Percentiles rank a stretch among this genome's conserved stretches.
phyloP scores from a whole-genome alignment of 1,140 invertebrate genomes.

The Saccostrea cuccullata region DNA sequence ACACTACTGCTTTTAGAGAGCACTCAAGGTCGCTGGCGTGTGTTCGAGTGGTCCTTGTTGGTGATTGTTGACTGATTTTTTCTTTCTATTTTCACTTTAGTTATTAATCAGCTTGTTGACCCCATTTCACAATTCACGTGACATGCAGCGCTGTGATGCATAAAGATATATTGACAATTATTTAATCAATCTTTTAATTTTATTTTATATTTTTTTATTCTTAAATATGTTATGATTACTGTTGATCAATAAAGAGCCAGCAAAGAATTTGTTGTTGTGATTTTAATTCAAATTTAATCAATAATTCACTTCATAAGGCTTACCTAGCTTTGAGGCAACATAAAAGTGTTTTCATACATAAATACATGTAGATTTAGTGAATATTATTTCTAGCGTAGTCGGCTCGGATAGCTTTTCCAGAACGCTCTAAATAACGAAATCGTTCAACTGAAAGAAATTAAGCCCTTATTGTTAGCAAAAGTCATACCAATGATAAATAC shows the following conservation, averaged over 20 bases:
- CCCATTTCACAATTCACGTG: conserved; percentile 30
- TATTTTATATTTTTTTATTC: neutral
- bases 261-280: neutral
- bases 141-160: conserved; percentile 14
- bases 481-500: too few relatives aligned
- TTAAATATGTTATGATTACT: neutral
- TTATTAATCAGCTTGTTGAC: conserved; percentile 4
- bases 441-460: too few relatives aligned
- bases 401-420: too few relatives aligned
- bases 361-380: too few relatives aligned
- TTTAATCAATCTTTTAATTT: neutral
- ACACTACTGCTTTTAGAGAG: conserved; percentile 35
- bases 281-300: neutral
- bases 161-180: conserved; percentile 3
- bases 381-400: too few relatives aligned
- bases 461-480: too few relatives aligned
- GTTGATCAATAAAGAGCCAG: neutral
- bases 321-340: too few relatives aligned
- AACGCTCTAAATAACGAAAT: too few relatives aligned
- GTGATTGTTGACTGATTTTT: conserved; percentile 1
- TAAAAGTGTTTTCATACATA: too few relatives aligned
- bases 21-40: conserved; percentile 27
- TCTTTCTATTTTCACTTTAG: neutral
- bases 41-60: conserved; percentile 11
- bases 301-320: too few relatives aligned